Conservation (phyloP, 2,888 invertebrate genomes). For the Bombyx huttoni region DNA sequence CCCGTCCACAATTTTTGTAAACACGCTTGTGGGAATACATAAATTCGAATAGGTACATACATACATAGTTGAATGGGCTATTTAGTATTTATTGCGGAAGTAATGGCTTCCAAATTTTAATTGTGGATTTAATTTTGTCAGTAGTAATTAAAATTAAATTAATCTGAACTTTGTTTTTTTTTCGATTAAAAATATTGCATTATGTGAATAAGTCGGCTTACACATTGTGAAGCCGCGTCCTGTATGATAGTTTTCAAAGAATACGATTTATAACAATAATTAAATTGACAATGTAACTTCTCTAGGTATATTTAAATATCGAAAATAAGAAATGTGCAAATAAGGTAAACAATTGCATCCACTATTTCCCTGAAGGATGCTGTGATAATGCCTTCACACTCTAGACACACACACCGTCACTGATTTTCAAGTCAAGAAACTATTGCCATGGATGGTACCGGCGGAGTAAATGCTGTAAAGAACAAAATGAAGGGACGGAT, state of each 20-base stretch:
- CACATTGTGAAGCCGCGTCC: slow-evolving; percentile 44
- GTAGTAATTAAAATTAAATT: slow-evolving; percentile 33
- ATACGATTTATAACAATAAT: slow-evolving; percentile 25
- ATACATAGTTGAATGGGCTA: slow-evolving; percentile 60
- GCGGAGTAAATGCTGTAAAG: slow-evolving; percentile 35
- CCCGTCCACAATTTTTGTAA: slow-evolving; percentile 69
- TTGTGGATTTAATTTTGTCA: slow-evolving; percentile 53
- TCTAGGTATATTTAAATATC: slow-evolving; percentile 9
- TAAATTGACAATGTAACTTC: slow-evolving; percentile 10
- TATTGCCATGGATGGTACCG: slow-evolving; percentile 43
- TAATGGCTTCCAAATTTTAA: slow-evolving; percentile 73
- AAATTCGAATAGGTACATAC: slow-evolving; percentile 38
- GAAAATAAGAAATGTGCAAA: background rate
- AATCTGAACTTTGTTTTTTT: slow-evolving; percentile 20
- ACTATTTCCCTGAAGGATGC: background rate
- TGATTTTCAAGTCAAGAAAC: background rate
- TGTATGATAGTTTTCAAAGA: slow-evolving; percentile 49
- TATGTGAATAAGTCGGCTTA: slow-evolving; percentile 46
- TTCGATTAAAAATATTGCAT: slow-evolving; percentile 20
- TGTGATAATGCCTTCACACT: background rate
- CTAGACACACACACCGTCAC: background rate
- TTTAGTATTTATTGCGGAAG: slow-evolving; percentile 73
- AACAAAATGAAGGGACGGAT: slow-evolving; percentile 38
- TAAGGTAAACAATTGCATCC: background rate
- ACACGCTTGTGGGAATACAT: slow-evolving; percentile 71